Conservation (phyloP, 2,113 vertebrate genomes). For the Eclectus roratus region DNA sequence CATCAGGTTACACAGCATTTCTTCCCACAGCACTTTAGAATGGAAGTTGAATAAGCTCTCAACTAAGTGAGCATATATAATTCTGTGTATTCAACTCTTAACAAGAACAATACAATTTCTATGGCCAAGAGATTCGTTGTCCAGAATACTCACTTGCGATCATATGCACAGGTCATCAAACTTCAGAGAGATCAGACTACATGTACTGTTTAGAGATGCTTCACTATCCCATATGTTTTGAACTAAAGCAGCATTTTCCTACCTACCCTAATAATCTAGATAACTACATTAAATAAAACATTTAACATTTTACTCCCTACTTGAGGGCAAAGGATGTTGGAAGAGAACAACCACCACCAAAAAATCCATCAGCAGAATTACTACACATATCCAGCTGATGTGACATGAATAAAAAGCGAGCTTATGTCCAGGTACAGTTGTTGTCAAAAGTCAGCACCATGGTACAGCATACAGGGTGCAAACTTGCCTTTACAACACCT, state of each 20-base stretch:
- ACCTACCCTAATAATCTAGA: not conserved
- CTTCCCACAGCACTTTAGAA: not conserved
- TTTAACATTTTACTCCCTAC: not conserved
- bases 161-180: not conserved
- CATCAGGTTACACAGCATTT: not conserved
- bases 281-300: not conserved
- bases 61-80: not conserved
- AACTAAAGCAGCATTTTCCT: not conserved
- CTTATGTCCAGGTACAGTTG: not conserved
- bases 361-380: not conserved
- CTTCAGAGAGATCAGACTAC: not conserved
- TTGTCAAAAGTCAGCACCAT: fast-evolving
- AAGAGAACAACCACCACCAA: not conserved
- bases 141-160: not conserved
- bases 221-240: fast-evolving
- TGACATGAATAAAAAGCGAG: not conserved
- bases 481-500: not conserved
- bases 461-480: not conserved
- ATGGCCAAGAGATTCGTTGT: not conserved
- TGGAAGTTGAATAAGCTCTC: not conserved
- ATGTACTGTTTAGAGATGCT: not conserved
- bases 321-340: not conserved
- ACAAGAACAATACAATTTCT: not conserved
- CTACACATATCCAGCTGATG: not conserved
- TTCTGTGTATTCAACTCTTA: not conserved